Base-by-base conservation (phyloP, 2,113 vertebrate species). In the Carassius auratus region DNA sequence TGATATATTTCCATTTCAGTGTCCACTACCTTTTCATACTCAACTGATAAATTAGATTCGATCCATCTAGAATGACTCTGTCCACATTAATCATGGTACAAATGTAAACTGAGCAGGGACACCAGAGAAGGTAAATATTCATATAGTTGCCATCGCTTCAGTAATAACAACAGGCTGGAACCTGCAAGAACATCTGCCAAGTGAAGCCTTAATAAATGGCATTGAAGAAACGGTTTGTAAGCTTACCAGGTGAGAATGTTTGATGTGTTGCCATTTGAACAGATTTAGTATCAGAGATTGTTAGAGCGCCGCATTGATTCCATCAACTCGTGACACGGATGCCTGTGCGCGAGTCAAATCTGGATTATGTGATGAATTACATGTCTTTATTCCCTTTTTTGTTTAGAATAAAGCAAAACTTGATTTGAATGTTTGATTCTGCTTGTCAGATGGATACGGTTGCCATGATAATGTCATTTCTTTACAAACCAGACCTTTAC, bases 211-310 rank as follows among this genome's bases (percentile, higher is more conserved):
- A 48, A 80, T 45, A 66, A 80, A 66, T 26, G 59, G 36, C n/a
- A 23, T 17, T 80, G 36, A 62, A 62, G 57, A 80, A 80, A 62
- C n/a, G 13, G 33, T 80, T 62, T 23, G 33, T 80, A 78, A 59
- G 76, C 9, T 61, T 23, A 78, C 45, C 57, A 64, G 59, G 77
- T 80, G 14, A 64, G 19, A 80, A 64, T 19, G 59, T 30, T 80
- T 80, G 14, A 80, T 26, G 78, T 80, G 14, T 66, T 80, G 78
- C 59, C 78, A 80, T 48, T 8, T 13, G 36, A 79, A 79, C 55
- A 42, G 76, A 57, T 42, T 59, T 61, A 38, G 55, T 62, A 61
- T 61, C 33, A 19, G n/a, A 12, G 36, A 79, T 12, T n/a, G 19
- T 23, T 42, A 62, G 33, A 15, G 48, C 2, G 1, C 21, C 59